Base-by-base conservation (phyloP, 2,113 vertebrate species). In the Dendropsophus ebraccatus region DNA sequence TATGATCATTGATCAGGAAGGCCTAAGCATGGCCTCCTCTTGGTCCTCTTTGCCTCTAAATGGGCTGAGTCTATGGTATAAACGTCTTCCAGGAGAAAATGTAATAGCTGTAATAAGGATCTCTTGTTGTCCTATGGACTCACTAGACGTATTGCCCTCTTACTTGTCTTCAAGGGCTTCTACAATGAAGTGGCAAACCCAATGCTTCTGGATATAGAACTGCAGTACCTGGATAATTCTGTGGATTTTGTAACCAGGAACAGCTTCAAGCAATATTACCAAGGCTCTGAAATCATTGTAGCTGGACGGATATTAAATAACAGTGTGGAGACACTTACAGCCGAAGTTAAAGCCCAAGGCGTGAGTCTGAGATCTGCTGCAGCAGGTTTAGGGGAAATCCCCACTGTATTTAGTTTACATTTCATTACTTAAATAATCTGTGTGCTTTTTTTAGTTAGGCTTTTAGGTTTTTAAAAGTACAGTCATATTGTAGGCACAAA, bases 241-340 rank as follows among this genome's bases (percentile, higher is more conserved):
- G 92, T 95, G n/a, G 91, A 92, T 12, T 88, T 83, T 2, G 30
- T 96, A 81, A 96, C 95, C 54, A 88, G 86, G 54, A 91, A 86
- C 87, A 87, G 91, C 86, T 96, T 94, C 85, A 91, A 82, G 70
- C 92, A 94, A 83, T 81, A 94, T 76, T 96, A 92, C 77, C 92
- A 94, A 0, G 91, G 95, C 72, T 92, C 94, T 2, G 95, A 96
- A 91, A 94, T 96, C 0, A 90, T 95, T 23, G 95, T 95, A 9
- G 92, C 95, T 0, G 95, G 95, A 32, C 91, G 60, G 23, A 87
- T 96, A 82, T 87, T 19, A 2, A 93, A 94, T 87, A 87, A 91
- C 0, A 62, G 90, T 25, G 28, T 92, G 65, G 88, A 94, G 76
- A 90, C 91, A 85, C 91, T 95, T 58, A 14, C 80, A 7, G 87